phyloP scores from a whole-genome alignment of 1,140 invertebrate species.

The Littorina saxatilis region DNA sequence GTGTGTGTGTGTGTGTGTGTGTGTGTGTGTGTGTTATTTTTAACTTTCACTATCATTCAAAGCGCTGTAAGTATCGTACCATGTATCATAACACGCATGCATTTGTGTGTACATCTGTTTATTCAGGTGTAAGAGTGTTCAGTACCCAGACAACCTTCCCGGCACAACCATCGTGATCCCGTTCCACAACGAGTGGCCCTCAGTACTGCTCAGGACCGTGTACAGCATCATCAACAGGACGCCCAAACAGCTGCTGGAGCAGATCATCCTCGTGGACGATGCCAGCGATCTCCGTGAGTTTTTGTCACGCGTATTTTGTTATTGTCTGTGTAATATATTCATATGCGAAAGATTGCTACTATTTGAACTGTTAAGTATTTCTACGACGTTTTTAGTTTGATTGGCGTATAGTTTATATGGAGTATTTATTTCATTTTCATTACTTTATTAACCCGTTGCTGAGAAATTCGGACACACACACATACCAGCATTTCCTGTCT shows the following conservation, averaged over 20 bases:
- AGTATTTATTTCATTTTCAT: not conserved
- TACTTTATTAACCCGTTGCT: too few species aligned
- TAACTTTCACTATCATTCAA: too few species aligned
- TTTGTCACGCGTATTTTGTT: not conserved
- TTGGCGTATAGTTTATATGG: not conserved
- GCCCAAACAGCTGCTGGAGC: constrained; percentile 85
- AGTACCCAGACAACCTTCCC: constrained; percentile 79
- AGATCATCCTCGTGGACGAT: constrained; percentile 96
- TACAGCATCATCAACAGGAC: constrained; percentile 92
- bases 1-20: too few species aligned
- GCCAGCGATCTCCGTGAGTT: constrained; percentile 84
- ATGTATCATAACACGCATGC: too few species aligned
- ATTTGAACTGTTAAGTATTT: too few species aligned
- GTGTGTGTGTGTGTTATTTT: too few species aligned
- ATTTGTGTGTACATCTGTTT: too few species aligned
- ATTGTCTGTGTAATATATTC: not conserved
- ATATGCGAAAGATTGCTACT: too few species aligned
- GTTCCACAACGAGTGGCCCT: constrained; percentile 97
- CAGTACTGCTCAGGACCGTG: constrained; percentile 92
- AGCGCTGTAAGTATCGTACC: too few species aligned
- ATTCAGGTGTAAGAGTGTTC: constrained; percentile 46
- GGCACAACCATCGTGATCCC: constrained; percentile 94
- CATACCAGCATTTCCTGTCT: not conserved
- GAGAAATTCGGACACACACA: constrained; percentile 10
- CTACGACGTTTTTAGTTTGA: not conserved